phyloP scores from a whole-genome alignment of 1,140 invertebrate genomes.

The Cotesia vestalis region DNA sequence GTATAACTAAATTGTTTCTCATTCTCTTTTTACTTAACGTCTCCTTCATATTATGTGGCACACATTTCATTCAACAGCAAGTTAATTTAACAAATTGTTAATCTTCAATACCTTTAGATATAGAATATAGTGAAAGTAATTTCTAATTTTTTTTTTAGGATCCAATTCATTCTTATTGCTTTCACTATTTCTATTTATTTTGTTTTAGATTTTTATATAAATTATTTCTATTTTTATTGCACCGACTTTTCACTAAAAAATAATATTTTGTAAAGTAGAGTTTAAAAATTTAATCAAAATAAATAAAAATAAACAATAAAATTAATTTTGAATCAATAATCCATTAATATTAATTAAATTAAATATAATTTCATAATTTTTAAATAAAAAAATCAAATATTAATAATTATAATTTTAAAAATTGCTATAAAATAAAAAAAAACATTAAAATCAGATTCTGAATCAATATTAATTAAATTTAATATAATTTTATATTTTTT shows the following conservation, averaged over 20 bases:
- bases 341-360: too few species aligned
- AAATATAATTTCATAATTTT: too few species aligned
- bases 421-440: neutral
- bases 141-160: constrained; percentile 7
- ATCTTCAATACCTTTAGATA: constrained; percentile 5
- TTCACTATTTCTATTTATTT: constrained; percentile 9
- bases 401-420: too few species aligned
- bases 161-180: neutral
- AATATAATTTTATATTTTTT: too few species aligned
- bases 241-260: neutral
- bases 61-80: neutral
- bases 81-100: neutral
- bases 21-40: neutral
- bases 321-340: too few species aligned
- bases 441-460: neutral
- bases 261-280: neutral
- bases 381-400: too few species aligned
- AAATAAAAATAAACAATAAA: too few species aligned
- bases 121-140: neutral
- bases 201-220: neutral
- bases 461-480: too few species aligned
- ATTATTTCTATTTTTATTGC: neutral
- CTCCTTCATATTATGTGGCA: neutral
- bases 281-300: too few species aligned
- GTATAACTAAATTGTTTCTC: neutral